These are phyloP conservation scores for Nothocercus nigrocapillus DNA, from an alignment of 2,113 vertebrate genomes.

Conservation along the genomic window DNA sequence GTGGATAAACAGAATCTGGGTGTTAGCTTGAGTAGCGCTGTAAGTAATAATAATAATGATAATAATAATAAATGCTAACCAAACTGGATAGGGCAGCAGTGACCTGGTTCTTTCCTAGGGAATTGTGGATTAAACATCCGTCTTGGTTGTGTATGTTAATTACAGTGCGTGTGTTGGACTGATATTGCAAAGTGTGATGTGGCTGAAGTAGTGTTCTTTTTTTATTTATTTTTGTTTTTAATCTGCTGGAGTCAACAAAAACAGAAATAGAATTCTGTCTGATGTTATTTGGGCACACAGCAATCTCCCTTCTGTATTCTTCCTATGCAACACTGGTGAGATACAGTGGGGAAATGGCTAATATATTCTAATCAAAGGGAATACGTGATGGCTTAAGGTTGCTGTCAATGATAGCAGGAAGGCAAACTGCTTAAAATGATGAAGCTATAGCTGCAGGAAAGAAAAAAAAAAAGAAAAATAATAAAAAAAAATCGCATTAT, in stretches of 20 bases:
- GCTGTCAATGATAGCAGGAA: neutral
- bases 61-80: neutral
- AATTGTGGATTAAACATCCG: neutral
- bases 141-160: neutral
- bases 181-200: neutral
- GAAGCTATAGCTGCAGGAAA: neutral
- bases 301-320: neutral
- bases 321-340: neutral
- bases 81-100: neutral
- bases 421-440: neutral
- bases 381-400: neutral
- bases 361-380: neutral
- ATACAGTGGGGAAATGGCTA: neutral
- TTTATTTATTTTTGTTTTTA: neutral
- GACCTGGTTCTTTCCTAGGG: neutral
- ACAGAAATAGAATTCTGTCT: neutral
- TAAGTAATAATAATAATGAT: neutral
- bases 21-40: neutral
- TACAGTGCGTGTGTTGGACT: neutral
- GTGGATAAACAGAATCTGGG: neutral
- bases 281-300: neutral
- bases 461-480: neutral
- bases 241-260: neutral
- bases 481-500: neutral
- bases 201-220: neutral